Base-by-base conservation (phyloP, 2,113 vertebrate species). In the Perca fluviatilis region DNA sequence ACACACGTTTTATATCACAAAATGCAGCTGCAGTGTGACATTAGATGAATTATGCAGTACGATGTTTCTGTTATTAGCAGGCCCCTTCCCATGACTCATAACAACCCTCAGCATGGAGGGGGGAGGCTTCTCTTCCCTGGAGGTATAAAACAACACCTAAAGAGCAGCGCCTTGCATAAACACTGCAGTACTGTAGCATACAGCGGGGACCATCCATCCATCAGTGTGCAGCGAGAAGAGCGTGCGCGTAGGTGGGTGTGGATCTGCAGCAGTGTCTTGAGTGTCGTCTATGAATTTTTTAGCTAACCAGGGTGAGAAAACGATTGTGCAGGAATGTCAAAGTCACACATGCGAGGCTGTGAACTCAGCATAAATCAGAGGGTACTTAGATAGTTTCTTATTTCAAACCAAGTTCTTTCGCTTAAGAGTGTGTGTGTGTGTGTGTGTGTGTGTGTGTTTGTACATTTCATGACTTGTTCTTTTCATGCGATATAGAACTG, bases 61-160 rank as follows among this genome's bases (percentile, higher is more conserved):
- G 13, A 86, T 90, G 87, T 91, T 23, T 61, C 83, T 54, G 57
- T 75, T 57, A 74, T 72, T 51, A 58, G 50, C 46, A 67, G 84
- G 18, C 75, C 87, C 79, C 90, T 91, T 94, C 91, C 84, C 91
- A 93, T 93, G 91, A 93, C 85, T 92, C 88, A 93, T 82, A 85
- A n/a, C 30, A 49, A 68, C 83, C 51, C 65, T 60, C 19, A 3
- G 63, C 69, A 47, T n/a, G 12, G 51, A 53, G 63, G 62, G 74
- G 91, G 80, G 78, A 78, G 80, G 71, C 80, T 86, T 82, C 75
- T 77, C 75, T 80, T 84, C 87, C 78, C 70, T 40, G 60, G 83
- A 90, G 87, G 84, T 82, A 89, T 83, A 81, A 91, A 93, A 86
- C 64, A 92, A 91, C 88, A 92, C 62, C 51, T 76, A 82, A 91